phyloP scores from a whole-genome alignment of 2,797 vertebrate genomes.

The Harpagifer antarcticus region DNA sequence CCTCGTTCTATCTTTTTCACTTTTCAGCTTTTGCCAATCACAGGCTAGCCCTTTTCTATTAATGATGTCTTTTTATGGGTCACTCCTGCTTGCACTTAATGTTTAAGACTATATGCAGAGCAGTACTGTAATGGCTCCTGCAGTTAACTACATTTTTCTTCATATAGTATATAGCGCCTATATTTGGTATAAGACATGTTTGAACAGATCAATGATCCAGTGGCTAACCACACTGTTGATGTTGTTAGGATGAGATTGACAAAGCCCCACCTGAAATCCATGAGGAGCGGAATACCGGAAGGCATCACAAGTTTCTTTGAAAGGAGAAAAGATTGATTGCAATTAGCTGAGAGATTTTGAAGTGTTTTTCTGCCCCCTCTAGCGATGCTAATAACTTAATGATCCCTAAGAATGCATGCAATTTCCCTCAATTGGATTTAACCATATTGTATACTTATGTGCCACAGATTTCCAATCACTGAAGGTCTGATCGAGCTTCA shows the following conservation, averaged over 20 bases:
- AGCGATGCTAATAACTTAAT: constrained; percentile 84
- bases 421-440: constrained; percentile 81
- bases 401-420: constrained; percentile 80
- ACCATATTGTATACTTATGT: constrained; percentile 74
- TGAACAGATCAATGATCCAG: constrained; percentile 1
- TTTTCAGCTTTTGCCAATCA: constrained; percentile 72
- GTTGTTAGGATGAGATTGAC: constrained; percentile 27
- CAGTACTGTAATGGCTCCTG: constrained; percentile 9
- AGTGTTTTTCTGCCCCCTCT: constrained; percentile 82
- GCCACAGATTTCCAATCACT: constrained; percentile 79
- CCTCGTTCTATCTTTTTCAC: constrained; percentile 64
- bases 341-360: constrained; percentile 76
- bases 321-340: constrained; percentile 79
- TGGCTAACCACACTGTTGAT: constrained; percentile 15
- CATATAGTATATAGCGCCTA: constrained; percentile 1
- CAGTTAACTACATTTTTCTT: constrained; percentile 41
- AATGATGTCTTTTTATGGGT: constrained; percentile 74
- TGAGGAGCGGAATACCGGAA: constrained; percentile 57
- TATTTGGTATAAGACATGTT: neutral
- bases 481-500: constrained; percentile 60
- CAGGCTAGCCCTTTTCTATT: constrained; percentile 58
- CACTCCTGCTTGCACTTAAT: constrained; percentile 47
- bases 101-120: constrained; percentile 37
- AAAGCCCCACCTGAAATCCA: constrained; percentile 55
- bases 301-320: constrained; percentile 71